Conservation (phyloP, 2,888 invertebrate genomes). For the Hirtodrosophila cameraria region DNA sequence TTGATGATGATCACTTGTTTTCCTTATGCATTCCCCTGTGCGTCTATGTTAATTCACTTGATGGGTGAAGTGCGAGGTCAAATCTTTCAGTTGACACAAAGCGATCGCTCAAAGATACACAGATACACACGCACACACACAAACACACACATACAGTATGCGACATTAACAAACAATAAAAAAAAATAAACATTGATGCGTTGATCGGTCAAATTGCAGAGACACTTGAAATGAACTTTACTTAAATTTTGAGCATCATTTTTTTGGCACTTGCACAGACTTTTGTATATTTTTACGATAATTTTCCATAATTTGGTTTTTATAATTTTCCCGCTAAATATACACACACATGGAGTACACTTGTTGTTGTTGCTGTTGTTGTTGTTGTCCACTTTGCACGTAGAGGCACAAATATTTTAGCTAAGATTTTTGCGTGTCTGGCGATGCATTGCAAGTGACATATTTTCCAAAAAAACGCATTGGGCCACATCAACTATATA, state of each 20-base stretch:
- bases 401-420: conserved; percentile 33
- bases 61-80: conserved; percentile 82
- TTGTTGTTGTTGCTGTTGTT: conserved; percentile 33
- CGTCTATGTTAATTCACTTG: conserved; percentile 66
- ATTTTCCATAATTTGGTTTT: conserved; percentile 51
- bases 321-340: conserved; percentile 16
- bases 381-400: conserved; percentile 38
- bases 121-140: conserved; percentile 5
- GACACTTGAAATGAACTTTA: conserved; percentile 35
- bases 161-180: conserved; percentile 25
- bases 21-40: neutral
- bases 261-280: conserved; percentile 51
- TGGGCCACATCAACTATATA: conserved; percentile 54
- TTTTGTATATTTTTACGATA: conserved; percentile 19
- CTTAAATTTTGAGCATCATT: conserved; percentile 17
- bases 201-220: conserved; percentile 32
- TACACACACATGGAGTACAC: conserved; percentile 17
- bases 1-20: conserved; percentile 5
- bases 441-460: conserved; percentile 69
- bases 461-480: conserved; percentile 75
- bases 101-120: conserved; percentile 45
- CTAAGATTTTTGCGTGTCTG: conserved; percentile 50
- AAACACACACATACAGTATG: conserved; percentile 9
- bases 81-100: conserved; percentile 75
- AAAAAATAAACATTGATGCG: conserved; percentile 37